A percentile compares a stretch with the other conserved stretches of the same genome.
phyloP scores from a whole-genome alignment of 2,888 invertebrate species.

The Xanthorhoe spadicearia region DNA sequence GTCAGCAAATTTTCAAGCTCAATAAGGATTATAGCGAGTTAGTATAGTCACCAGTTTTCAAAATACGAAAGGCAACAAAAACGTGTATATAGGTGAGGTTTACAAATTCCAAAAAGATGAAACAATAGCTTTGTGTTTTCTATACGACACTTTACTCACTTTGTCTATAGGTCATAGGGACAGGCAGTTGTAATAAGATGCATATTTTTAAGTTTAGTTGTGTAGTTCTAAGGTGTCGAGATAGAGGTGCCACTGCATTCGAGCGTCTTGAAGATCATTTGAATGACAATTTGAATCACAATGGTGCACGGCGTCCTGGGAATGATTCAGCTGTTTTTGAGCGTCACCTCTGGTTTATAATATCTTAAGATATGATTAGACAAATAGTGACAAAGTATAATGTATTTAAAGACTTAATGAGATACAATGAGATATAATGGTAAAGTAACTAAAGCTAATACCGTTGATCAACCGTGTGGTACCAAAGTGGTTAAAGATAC shows the following conservation, averaged over 20 bases:
- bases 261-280: constrained; percentile 67
- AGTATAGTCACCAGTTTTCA: background rate
- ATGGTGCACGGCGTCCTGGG: constrained; percentile 73
- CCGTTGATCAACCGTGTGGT: background rate
- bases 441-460: background rate
- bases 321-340: constrained; percentile 69
- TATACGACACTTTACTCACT: constrained; percentile 3
- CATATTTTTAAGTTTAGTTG: constrained; percentile 47
- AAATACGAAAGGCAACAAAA: background rate
- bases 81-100: background rate
- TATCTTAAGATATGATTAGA: constrained; percentile 41
- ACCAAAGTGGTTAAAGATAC: background rate
- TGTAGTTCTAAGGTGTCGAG: constrained; percentile 74
- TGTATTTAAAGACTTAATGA: constrained; percentile 1
- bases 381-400: constrained; percentile 13
- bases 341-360: constrained; percentile 60
- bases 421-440: background rate
- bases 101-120: background rate
- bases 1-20: background rate
- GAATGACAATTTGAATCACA: constrained; percentile 81
- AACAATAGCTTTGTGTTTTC: constrained; percentile 16
- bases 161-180: constrained; percentile 12
- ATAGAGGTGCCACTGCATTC: constrained; percentile 76
- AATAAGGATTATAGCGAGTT: background rate
- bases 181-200: constrained; percentile 47